Conservation (phyloP, 2,113 vertebrate genomes). For the Apteryx owenii region DNA sequence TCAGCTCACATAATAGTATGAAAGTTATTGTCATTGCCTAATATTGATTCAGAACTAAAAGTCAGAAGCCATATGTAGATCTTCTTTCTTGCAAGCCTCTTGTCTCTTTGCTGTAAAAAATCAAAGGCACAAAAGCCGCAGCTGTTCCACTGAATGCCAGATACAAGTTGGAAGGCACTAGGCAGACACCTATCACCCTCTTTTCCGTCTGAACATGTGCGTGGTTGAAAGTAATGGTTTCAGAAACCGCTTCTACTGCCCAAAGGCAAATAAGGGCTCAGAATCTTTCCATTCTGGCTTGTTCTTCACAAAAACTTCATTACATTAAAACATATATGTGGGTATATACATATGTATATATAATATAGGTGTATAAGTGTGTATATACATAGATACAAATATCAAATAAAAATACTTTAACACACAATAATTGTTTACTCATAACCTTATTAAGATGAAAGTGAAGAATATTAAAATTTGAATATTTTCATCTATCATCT, state of each 20-base stretch:
- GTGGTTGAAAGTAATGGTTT: neutral
- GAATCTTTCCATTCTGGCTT: neutral
- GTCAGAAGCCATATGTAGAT: neutral
- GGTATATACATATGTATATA: accelerated
- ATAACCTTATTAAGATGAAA: neutral
- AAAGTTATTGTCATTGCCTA: neutral
- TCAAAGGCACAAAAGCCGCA: neutral
- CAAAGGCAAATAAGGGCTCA: neutral
- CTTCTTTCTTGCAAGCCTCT: neutral
- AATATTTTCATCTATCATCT: neutral
- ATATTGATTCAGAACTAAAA: neutral
- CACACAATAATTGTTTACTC: neutral
- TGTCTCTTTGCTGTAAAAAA: neutral
- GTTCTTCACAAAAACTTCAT: neutral
- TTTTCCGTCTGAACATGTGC: neutral
- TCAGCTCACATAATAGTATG: neutral
- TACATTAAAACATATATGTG: neutral
- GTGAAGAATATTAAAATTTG: neutral
- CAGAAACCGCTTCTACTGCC: neutral
- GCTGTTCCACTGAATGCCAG: neutral
- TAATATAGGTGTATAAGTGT: neutral
- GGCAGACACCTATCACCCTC: neutral
- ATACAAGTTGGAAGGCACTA: neutral
- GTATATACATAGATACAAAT: neutral
- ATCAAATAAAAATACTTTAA: neutral